Base-by-base conservation (phyloP, 2,113 vertebrate genomes). In the Tachycineta bicolor region DNA sequence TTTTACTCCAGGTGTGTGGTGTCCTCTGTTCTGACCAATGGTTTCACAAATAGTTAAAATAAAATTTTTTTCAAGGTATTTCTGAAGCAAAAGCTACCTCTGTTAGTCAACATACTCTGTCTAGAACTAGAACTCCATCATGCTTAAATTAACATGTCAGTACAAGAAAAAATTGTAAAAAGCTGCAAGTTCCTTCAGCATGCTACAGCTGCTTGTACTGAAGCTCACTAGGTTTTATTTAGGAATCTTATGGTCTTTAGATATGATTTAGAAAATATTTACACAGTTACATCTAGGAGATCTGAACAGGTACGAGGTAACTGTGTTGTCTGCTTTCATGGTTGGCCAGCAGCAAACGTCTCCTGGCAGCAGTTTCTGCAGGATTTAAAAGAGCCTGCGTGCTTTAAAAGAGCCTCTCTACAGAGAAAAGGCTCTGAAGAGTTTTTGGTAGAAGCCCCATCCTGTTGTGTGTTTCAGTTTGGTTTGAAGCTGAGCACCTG, bases 81-180 rank as follows among this genome's bases (percentile, higher is more conserved):
- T 88, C 81, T 88, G 21, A 89, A 90, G 64, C 69, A 58, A 87
- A 90, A 95, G 44, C 96, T 96, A 94, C 88, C 88, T 96, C 94
- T 78, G 5, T 78, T 70, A 90, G 37, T 59, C 50, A 85, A 4
- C 8, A 3, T 10, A 28, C 37, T 93, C 53, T 70, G 29, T 49
- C 33, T 88, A 59, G 71, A 88, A 23, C 24, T 80, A 59, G 52
- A 91, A 69, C 59, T 65, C 65, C 39, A 39, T 73, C 16, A 18
- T 73, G 49, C 53, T 52, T 65, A 1, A 24, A 34, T 64, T 41
- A 65, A 17, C 4, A 5, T 65, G 15, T 44, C 39, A 63, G 62
- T 71, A 29, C 20, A 78, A 64, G 49, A 28, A 74, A 47, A 47
- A 53, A 22, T 7, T 78, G 19, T 50, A 4, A 79, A 55, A 75